Percentiles rank a stretch among this genome's conserved stretches.
Evolutionary conservation across 2,113 vertebrate genomes (phyloP).

Genomic region (Terrapene triunguis): DNA sequence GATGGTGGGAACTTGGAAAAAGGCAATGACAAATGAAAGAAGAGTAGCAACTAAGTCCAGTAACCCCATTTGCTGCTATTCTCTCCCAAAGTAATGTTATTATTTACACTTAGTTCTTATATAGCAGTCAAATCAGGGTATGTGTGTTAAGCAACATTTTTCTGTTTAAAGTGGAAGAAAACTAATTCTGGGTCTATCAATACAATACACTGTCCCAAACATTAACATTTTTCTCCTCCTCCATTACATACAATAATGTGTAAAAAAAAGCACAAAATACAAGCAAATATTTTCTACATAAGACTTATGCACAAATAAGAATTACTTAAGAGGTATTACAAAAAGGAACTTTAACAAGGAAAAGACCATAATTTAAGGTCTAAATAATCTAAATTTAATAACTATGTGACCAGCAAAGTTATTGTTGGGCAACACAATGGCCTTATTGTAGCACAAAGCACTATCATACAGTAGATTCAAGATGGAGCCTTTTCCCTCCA

Average conservation of each 20-base stretch:
- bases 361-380: neutral
- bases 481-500: neutral
- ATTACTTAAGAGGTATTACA: neutral
- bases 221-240: neutral
- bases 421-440: neutral
- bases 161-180: neutral
- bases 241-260: neutral
- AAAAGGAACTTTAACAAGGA: neutral
- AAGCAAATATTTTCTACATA: neutral
- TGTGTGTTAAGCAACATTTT: accelerated
- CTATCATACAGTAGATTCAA: neutral
- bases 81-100: neutral
- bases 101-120: neutral
- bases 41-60: neutral
- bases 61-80: neutral
- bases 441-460: neutral
- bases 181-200: neutral
- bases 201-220: neutral
- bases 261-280: neutral
- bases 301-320: neutral
- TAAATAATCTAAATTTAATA: neutral
- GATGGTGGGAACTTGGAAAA: neutral
- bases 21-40: neutral
- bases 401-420: neutral
- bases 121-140: neutral